Conservation (phyloP, 2,888 invertebrate species). For the Philaethria dido region DNA sequence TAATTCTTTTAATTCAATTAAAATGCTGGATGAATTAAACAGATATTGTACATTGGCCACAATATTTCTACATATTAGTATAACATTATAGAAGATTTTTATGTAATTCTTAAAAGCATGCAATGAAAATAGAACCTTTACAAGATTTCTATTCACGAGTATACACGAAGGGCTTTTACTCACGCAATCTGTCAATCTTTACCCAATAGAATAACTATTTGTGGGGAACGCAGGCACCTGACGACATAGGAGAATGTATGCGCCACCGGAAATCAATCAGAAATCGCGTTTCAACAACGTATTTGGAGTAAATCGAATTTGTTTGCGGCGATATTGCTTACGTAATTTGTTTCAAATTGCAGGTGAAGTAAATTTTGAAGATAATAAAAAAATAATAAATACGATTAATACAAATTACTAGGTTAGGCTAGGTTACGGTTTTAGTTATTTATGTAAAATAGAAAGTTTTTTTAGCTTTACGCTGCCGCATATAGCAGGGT, state of each 20-base stretch:
- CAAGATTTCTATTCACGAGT: slow-evolving; percentile 9
- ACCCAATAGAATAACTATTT: slow-evolving; percentile 48
- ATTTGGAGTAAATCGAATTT: slow-evolving; percentile 48
- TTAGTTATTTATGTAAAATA: no score
- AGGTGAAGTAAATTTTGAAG: background rate
- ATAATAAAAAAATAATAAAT: background rate
- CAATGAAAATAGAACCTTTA: slow-evolving; percentile 13
- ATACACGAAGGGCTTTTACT: slow-evolving; percentile 30
- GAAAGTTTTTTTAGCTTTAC: no score
- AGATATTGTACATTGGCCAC: no score
- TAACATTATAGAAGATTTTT: background rate
- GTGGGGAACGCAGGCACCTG: slow-evolving; percentile 44
- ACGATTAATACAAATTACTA: background rate
- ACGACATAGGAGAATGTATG: slow-evolving; percentile 42
- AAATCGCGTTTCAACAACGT: slow-evolving; percentile 47
- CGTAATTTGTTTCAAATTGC: slow-evolving; percentile 42
- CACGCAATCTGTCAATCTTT: slow-evolving; percentile 47
- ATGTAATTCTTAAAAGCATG: background rate
- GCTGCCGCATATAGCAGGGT: no score
- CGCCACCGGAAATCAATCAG: slow-evolving; percentile 50
- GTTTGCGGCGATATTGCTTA: slow-evolving; percentile 43
- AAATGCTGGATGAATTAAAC: no score
- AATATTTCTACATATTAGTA: background rate
- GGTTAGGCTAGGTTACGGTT: no score
- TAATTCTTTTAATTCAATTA: no score